These are phyloP conservation scores for Lophochroa leadbeateri DNA, from an alignment of 2,113 vertebrate species.

Conservation along the genomic window DNA sequence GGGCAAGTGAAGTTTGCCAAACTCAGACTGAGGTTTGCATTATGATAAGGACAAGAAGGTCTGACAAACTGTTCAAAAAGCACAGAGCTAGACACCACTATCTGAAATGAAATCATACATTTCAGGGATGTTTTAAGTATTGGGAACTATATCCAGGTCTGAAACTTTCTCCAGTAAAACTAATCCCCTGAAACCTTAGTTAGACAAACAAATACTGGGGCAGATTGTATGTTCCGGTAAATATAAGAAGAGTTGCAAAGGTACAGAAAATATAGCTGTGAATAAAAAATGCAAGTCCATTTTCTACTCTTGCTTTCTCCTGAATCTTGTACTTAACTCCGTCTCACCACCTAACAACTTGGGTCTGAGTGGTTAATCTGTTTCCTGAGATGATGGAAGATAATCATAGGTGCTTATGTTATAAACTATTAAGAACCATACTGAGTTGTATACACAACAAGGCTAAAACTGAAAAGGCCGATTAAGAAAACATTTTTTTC, in stretches of 20 bases:
- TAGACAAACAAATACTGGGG: not conserved
- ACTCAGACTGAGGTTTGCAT: not conserved
- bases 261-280: not conserved
- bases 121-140: not conserved
- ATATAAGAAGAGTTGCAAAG: not conserved
- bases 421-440: not conserved
- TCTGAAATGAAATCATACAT: not conserved
- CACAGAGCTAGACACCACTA: not conserved
- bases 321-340: not conserved
- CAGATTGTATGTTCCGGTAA: not conserved
- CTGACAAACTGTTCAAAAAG: not conserved
- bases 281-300: not conserved
- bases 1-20: not conserved
- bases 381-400: not conserved
- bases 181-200: not conserved
- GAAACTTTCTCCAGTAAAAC: not conserved
- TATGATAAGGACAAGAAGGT: not conserved
- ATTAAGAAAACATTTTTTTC: not conserved
- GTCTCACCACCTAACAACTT: not conserved
- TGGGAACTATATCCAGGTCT: fast-evolving
- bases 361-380: not conserved
- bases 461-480: not conserved
- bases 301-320: not conserved
- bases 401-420: not conserved
- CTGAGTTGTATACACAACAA: not conserved